Percentiles rank a stretch among this genome's conserved stretches.
Evolutionary conservation across 2,888 invertebrate genomes (phyloP).

Genomic region (Drosophila dives): DNA sequence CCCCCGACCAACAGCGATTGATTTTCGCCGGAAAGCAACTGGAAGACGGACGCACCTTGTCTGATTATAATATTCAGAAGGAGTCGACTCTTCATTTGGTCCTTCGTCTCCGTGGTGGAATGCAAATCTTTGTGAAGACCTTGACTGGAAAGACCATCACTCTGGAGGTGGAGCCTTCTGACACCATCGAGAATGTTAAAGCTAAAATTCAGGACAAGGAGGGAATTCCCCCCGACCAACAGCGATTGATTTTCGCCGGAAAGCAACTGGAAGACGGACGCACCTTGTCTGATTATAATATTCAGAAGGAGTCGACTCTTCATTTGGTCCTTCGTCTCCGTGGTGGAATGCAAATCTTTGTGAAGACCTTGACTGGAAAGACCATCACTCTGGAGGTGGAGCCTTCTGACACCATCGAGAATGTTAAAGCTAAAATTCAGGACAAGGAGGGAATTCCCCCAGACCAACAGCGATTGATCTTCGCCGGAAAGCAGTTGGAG

Average conservation of each 20-base stretch:
- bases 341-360: constrained; percentile 66
- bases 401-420: constrained; percentile 54
- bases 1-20: constrained; percentile 63
- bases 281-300: constrained; percentile 59
- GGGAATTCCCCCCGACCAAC: constrained; percentile 65
- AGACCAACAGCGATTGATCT: constrained; percentile 63
- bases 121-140: constrained; percentile 63
- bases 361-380: constrained; percentile 58
- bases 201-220: constrained; percentile 64
- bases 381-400: constrained; percentile 58
- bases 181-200: constrained; percentile 62
- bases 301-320: constrained; percentile 58
- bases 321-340: constrained; percentile 61
- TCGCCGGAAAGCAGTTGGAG: constrained; percentile 59
- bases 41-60: constrained; percentile 60
- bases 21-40: constrained; percentile 64
- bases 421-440: constrained; percentile 61
- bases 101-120: constrained; percentile 57
- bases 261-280: constrained; percentile 64
- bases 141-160: constrained; percentile 58
- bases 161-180: constrained; percentile 42
- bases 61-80: constrained; percentile 62
- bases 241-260: constrained; percentile 61
- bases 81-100: constrained; percentile 60
- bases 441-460: constrained; percentile 64